Evolutionary conservation across 2,113 vertebrate genomes (phyloP), one percentile per base, ranked within the genome.

Genomic region (Melanocharis versteri): DNA sequence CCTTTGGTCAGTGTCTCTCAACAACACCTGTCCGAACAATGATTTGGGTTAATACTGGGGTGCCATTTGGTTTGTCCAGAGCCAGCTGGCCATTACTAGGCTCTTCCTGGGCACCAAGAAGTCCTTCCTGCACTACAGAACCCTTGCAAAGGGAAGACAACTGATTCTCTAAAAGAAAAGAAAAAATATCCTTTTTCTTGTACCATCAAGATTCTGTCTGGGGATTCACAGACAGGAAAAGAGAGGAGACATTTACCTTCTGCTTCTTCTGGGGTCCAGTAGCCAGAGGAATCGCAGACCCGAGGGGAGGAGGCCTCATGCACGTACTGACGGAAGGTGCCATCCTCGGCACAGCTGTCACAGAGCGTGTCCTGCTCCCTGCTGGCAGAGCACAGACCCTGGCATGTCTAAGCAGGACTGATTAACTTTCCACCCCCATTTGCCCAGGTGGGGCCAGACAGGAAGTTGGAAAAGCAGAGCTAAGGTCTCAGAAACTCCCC

Each of bases 231-330:
- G 33, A 11, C 19, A 58, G 13, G 7, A 16, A 35, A 54, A 61
- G 28, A 70, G 50, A 82, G 45, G 65, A 79, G 24, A 40, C 40
- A 89, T 97, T 98, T 96, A 99, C 99, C 99, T 68, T 99, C 98
- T 75, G 99, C 99, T 92, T 99, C 99, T 70, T 99, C 99, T 4
- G 99, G 99, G 15, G 99, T 99, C 99, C 99, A 99, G 97, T 99
- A 99, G 50, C 99, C 99, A 1, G 99, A 99, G 35, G 99, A 99
- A 69, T 99, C 99, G 5, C 99, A 99, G 86, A 99, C 97, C 2
- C 99, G 98, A 56, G 98, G 98, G 5, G 99, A 99, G 5, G 98
- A 98, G 31, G 99, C 99, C 50, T 98, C 96, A 2, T 98, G 83
- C 44, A 98, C 99, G 1, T 99, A 99, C 92, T 99, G 99, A 73